phyloP scores from a whole-genome alignment of 2,113 vertebrate species.

The Siniperca knerii region DNA sequence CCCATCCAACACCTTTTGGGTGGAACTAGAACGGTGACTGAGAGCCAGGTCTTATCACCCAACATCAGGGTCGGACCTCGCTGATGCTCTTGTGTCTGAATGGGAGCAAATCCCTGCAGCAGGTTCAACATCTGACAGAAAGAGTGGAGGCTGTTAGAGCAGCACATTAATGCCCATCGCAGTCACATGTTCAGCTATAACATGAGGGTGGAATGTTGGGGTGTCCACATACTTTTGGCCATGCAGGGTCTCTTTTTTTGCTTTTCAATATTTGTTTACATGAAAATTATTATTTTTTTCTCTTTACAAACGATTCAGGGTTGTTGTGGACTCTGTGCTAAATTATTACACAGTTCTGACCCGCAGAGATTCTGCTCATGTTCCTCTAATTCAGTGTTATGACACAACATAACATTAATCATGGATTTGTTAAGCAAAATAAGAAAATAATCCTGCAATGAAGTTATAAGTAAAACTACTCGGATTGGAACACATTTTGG shows the following conservation, averaged over 20 bases:
- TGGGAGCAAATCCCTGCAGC: too few species aligned
- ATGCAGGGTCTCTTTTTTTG: not conserved
- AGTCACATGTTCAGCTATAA: too few species aligned
- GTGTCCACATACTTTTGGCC: not conserved
- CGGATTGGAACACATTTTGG: not conserved
- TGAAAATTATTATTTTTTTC: too few species aligned
- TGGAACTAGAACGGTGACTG: too few species aligned
- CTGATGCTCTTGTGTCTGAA: too few species aligned
- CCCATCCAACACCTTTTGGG: too few species aligned
- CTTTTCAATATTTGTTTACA: not conserved
- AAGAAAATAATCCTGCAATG: not conserved
- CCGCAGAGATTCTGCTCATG: not conserved
- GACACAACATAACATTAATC: not conserved
- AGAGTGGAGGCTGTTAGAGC: too few species aligned
- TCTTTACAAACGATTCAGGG: not conserved
- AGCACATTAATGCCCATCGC: too few species aligned
- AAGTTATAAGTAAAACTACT: not conserved
- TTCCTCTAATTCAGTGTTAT: not conserved
- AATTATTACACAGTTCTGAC: not conserved
- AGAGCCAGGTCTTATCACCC: too few species aligned
- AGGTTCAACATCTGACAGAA: too few species aligned
- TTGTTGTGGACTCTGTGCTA: not conserved
- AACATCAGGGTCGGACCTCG: too few species aligned
- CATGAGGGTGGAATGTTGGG: too few species aligned
- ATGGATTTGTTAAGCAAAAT: not conserved